Conservation (phyloP, 2,797 vertebrate genomes). For the Lacerta bilineata region DNA sequence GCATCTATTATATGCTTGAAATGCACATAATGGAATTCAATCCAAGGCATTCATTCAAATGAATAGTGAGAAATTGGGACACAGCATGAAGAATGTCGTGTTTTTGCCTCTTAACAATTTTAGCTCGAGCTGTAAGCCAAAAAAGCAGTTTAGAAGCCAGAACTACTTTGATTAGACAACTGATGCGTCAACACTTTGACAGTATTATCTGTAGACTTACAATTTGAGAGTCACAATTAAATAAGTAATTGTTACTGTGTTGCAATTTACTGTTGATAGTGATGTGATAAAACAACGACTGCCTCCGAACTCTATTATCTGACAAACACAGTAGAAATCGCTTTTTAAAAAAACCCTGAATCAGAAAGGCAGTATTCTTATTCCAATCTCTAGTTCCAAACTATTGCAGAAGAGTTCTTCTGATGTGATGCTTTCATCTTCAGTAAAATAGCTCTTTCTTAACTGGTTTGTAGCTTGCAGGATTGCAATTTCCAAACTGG, state of each 20-base stretch:
- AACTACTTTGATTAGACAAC: conserved; percentile 36
- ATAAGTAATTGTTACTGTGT: conserved; percentile 39
- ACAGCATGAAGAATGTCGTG: not conserved
- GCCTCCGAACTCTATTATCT: conserved; percentile 16
- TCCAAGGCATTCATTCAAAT: not conserved
- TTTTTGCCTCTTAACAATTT: not conserved
- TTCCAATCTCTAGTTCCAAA: not conserved
- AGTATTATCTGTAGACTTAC: conserved; percentile 10
- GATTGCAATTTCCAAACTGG: no score
- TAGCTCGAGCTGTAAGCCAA: conserved; percentile 17
- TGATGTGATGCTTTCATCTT: not conserved
- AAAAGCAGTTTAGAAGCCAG: conserved; percentile 22
- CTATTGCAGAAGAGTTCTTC: not conserved
- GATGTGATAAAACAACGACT: conserved; percentile 23
- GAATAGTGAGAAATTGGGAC: conserved; percentile 15
- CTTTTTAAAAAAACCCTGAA: not conserved
- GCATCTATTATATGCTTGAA: not conserved
- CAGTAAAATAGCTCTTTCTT: not conserved
- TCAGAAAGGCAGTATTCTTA: not conserved
- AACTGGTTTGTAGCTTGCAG: no score
- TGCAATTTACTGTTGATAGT: conserved; percentile 50
- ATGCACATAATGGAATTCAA: not conserved
- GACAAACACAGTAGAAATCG: not conserved
- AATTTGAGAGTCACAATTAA: conserved; percentile 41
- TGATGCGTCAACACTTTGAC: conserved; percentile 24